phyloP scores from a whole-genome alignment of 2,113 vertebrate genomes.

The Origma solitaria region DNA sequence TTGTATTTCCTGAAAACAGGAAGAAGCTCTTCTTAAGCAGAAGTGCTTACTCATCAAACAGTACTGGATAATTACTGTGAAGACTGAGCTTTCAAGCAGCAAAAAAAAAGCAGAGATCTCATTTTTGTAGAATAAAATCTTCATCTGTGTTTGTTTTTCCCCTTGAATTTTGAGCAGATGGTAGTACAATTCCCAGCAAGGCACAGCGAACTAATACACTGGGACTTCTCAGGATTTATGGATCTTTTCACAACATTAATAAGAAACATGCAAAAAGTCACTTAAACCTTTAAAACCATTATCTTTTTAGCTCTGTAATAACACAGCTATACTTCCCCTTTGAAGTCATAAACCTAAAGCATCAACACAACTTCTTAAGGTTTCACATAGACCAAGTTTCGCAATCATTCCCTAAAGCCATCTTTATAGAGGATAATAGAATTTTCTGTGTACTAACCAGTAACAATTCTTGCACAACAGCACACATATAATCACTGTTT shows the following conservation, averaged over 20 bases:
- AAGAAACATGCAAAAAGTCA: not conserved
- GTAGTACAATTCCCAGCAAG: not conserved
- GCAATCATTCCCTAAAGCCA: not conserved
- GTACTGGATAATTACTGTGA: not conserved
- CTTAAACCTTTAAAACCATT: not conserved
- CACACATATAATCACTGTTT: not conserved
- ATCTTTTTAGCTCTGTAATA: not conserved
- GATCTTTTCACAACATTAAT: not conserved
- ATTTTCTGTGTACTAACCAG: not conserved
- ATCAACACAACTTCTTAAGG: not conserved
- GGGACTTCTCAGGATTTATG: not conserved
- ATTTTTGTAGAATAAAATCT: not conserved
- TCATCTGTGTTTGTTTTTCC: not conserved
- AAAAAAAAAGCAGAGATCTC: not conserved
- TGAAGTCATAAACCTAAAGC: not conserved
- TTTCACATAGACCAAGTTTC: not conserved
- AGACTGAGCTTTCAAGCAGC: not conserved
- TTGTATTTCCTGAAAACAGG: not conserved
- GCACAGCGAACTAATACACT: not conserved
- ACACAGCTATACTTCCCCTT: not conserved
- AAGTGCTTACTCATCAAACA: not conserved
- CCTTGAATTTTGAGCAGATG: not conserved
- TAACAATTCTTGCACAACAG: not conserved
- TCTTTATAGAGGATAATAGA: not conserved
- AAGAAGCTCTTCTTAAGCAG: not conserved